Conservation (phyloP, 2,797 vertebrate genomes). For the Tragelaphus oryx region DNA sequence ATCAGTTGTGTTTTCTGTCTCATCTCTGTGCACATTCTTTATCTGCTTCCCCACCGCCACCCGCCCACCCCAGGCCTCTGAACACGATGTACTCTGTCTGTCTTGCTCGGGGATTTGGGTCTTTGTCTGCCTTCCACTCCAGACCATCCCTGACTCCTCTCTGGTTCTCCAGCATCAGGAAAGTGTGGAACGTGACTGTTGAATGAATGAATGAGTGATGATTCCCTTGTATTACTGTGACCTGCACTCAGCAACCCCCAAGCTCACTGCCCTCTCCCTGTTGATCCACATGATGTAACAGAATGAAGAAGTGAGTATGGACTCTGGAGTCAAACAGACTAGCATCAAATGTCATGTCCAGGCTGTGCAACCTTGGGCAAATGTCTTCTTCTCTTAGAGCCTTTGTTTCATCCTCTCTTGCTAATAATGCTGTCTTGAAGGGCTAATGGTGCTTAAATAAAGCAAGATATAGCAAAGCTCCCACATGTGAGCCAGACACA, state of each 20-base stretch:
- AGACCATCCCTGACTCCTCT: background rate
- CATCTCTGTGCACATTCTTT: background rate
- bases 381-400: background rate
- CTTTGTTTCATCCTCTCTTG: background rate
- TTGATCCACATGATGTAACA: background rate
- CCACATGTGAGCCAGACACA: background rate
- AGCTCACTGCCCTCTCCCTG: background rate
- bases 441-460: background rate
- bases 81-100: background rate
- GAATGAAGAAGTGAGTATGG: background rate
- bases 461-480: background rate
- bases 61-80: background rate
- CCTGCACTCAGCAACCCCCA: background rate
- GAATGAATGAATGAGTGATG: background rate
- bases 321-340: background rate
- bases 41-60: background rate
- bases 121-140: background rate
- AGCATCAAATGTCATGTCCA: background rate
- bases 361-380: background rate
- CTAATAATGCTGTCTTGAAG: background rate
- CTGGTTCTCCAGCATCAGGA: background rate
- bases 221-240: background rate
- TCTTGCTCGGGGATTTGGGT: background rate
- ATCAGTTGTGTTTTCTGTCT: background rate
- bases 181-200: background rate